Evolutionary conservation across 2,888 invertebrate species (phyloP), one percentile per base, ranked within the genome.

Genomic region (Dioctria linearis): DNA sequence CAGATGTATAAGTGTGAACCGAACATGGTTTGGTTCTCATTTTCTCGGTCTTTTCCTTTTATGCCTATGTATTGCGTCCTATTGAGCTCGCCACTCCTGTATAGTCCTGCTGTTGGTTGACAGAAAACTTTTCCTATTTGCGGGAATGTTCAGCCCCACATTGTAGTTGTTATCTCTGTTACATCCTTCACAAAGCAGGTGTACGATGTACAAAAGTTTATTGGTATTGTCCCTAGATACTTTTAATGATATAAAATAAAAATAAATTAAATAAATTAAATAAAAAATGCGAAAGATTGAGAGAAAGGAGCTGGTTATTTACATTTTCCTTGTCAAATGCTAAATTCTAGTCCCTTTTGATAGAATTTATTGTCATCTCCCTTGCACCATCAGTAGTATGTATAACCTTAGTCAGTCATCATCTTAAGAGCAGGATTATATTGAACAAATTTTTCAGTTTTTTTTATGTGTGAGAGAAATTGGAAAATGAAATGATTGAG

Each of bases 61-160:
- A 67, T 46, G 13, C 46, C 42, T n/a, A 4, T n/a, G 66, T 11
- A 9, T 39, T 8, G 11, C 59, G 1, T 8, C 5, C 11, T 59
- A 3, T 40, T 61, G 61, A 61, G 4, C 61, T 61, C 25, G 61
- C 61, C 37, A 61, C 25, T 61, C 25, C 61, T 61, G 61, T 49
- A n/a, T n/a, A 49, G 25, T 2, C 25, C 25, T 25, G 25, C 2
- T 25, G 25, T 25, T 25, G 25, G 69, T 49, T 69, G 69, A 69
- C 51, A 49, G 69, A 69, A 69, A 40, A 69, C 13, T 69, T 69
- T 69, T 51, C 11, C 39, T 65, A 39, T 39, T 63, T 63, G 37
- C 37, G 5, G 13, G 37, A 37, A 39, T 9, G 3, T n/a, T 37
- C 63, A 37, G 39, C 63, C 51, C 8, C 51, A 51, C 51, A 51